Evolutionary conservation across 2,113 vertebrate genomes (phyloP).

Genomic region (Zapus hudsonius): DNA sequence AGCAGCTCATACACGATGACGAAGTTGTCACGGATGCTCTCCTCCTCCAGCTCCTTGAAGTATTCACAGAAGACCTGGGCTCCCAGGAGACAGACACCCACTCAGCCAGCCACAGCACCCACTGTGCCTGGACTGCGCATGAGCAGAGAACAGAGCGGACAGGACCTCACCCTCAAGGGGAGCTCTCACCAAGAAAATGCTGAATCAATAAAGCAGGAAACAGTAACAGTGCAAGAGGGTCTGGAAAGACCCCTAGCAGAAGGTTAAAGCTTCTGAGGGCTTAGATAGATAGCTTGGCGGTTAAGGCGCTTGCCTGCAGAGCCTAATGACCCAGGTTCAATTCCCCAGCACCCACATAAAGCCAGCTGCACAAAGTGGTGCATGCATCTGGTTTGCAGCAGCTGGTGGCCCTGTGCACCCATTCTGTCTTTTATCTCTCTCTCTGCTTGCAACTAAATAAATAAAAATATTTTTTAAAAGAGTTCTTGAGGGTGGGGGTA

Average conservation of each 20-base stretch:
- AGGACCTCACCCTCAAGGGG: too few species aligned
- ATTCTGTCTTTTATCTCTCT: too few species aligned
- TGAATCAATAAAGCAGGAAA: background rate
- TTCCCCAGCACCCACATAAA: too few species aligned
- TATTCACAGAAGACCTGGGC: slow-evolving; percentile 95
- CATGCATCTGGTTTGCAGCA: too few species aligned
- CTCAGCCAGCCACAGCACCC: background rate
- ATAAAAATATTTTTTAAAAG: too few species aligned
- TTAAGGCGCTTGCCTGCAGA: too few species aligned
- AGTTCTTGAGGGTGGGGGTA: background rate
- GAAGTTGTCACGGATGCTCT: slow-evolving; percentile 97
- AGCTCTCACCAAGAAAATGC: background rate
- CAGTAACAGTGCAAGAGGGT: background rate
- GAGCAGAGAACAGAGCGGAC: background rate
- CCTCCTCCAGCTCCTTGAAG: slow-evolving; percentile 97
- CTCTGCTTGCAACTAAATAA: too few species aligned
- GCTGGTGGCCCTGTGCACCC: too few species aligned
- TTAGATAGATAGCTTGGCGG: too few species aligned
- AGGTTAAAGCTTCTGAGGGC: too few species aligned
- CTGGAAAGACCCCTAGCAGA: background rate
- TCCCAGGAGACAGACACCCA: background rate
- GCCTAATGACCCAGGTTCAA: too few species aligned
- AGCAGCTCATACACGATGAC: slow-evolving; percentile 96
- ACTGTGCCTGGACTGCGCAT: background rate
- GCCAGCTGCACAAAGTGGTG: too few species aligned